These are phyloP conservation scores for Danio tinwini DNA, from an alignment of 2,797 vertebrate genomes.

Conservation along the genomic window DNA sequence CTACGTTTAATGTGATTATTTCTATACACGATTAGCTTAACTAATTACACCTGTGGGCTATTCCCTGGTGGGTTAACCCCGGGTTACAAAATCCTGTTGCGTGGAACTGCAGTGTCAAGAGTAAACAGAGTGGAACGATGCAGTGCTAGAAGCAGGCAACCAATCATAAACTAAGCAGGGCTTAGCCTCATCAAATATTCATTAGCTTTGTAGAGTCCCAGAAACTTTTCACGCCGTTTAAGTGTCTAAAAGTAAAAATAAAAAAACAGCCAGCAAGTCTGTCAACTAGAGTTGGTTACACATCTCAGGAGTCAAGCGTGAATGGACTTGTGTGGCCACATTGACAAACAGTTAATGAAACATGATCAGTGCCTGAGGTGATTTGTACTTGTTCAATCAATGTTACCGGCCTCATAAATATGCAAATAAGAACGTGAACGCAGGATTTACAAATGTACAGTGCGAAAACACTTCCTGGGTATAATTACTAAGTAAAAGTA, in stretches of 20 bases:
- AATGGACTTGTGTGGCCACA: neutral
- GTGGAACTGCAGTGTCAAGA: conserved; percentile 21
- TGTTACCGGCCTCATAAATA: neutral
- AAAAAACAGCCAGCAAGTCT: neutral
- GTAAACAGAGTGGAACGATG: conserved; percentile 14
- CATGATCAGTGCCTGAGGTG: neutral
- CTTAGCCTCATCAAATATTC: neutral
- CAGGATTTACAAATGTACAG: neutral
- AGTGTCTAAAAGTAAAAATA: neutral
- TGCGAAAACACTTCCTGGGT: neutral
- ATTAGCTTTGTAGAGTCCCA: neutral
- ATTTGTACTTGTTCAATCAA: neutral
- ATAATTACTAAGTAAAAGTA: neutral
- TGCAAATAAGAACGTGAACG: neutral
- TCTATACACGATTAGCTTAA: conserved; percentile 2
- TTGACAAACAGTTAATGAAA: neutral
- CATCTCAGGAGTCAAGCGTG: neutral
- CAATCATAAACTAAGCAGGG: conserved; percentile 11
- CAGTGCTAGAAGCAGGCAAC: conserved; percentile 12
- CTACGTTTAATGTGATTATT: conserved; percentile 17
- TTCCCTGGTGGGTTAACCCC: neutral
- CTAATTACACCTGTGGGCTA: conserved; percentile 14
- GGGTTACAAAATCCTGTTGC: neutral
- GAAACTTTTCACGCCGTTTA: neutral
- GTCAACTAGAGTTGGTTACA: neutral